Conservation (phyloP, 2,797 vertebrate genomes). For the Hemibagrus guttatus region DNA sequence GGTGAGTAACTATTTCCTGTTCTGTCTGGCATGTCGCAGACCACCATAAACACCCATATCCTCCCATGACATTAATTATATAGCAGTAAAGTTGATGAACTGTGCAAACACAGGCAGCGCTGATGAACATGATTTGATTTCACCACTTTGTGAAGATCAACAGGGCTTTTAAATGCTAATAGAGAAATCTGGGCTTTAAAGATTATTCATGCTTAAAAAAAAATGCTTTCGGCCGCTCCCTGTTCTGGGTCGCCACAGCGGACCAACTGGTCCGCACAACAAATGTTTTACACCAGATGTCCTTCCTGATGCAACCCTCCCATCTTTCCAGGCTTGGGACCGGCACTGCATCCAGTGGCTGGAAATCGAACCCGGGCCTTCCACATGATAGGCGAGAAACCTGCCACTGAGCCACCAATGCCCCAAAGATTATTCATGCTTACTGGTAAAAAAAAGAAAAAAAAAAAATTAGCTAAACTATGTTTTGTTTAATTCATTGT, state of each 20-base stretch:
- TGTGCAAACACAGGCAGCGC: slow-evolving; percentile 37
- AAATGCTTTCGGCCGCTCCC: too few species aligned
- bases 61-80: slow-evolving; percentile 45
- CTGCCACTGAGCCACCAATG: too few species aligned
- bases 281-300: too few species aligned
- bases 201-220: not conserved
- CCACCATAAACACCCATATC: slow-evolving; percentile 48
- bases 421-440: not conserved
- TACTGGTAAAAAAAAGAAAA: not conserved
- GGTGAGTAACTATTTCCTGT: slow-evolving; percentile 54
- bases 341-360: too few species aligned
- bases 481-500: not conserved
- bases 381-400: too few species aligned
- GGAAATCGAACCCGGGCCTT: too few species aligned
- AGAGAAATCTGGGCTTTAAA: not conserved
- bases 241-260: too few species aligned
- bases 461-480: too few species aligned
- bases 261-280: too few species aligned
- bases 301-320: too few species aligned
- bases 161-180: not conserved
- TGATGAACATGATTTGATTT: slow-evolving; percentile 44
- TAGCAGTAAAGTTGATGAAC: slow-evolving; percentile 18
- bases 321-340: too few species aligned
- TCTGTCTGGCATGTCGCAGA: slow-evolving; percentile 26
- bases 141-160: slow-evolving; percentile 33